Conservation (phyloP, 2,888 invertebrate species). For the Aricia artaxerxes region DNA sequence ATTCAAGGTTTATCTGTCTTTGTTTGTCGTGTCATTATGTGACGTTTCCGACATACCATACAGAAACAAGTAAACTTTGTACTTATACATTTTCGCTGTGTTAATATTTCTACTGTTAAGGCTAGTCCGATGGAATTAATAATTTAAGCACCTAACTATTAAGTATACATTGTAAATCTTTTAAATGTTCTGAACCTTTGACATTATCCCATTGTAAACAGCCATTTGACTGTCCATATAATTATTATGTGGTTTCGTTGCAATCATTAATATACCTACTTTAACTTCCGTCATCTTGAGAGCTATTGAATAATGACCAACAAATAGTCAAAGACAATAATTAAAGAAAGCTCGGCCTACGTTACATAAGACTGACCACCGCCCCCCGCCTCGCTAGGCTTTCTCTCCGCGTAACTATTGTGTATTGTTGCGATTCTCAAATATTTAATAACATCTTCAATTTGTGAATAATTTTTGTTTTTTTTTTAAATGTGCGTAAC, state of each 20-base stretch:
- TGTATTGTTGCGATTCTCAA: background rate
- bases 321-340: slow-evolving; percentile 8
- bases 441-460: slow-evolving; percentile 1
- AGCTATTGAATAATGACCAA: background rate
- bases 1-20: background rate
- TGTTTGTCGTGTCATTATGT: background rate
- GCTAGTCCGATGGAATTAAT: no score
- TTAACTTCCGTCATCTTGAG: background rate
- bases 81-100: no score
- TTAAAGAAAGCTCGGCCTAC: slow-evolving; percentile 27
- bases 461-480: background rate
- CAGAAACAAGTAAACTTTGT: no score
- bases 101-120: no score
- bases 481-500: background rate
- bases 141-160: no score
- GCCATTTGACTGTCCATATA: no score
- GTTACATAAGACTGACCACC: background rate
- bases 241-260: background rate
- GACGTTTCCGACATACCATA: background rate
- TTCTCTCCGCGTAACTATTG: slow-evolving; percentile 8
- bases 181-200: no score
- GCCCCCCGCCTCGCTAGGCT: background rate
- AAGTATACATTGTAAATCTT: no score
- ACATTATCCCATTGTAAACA: no score
- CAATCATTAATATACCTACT: background rate